Percentiles rank a stretch among this genome's conserved stretches.
Evolutionary conservation across 2,113 vertebrate species (phyloP).

Genomic region (Cyanoderma ruficeps): DNA sequence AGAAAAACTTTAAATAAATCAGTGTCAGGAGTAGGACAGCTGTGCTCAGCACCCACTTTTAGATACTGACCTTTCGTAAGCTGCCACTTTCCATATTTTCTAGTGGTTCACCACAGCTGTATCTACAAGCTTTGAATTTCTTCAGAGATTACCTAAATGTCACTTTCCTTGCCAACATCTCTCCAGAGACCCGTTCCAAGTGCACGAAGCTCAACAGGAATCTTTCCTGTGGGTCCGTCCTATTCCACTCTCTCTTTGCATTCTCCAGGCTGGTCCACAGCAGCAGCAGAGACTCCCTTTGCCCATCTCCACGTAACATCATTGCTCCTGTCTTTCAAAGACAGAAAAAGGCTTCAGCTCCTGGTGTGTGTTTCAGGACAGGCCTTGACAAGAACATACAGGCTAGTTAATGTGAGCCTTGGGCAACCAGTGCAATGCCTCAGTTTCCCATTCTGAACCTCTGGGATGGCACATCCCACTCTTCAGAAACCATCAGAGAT

Average conservation of each 20-base stretch:
- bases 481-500: neutral
- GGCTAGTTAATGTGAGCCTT: neutral
- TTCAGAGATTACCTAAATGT: neutral
- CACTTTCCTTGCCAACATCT: neutral
- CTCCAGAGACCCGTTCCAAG: neutral
- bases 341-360: neutral
- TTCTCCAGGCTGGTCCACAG: neutral
- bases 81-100: neutral
- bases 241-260: neutral
- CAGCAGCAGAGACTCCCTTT: neutral
- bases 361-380: neutral
- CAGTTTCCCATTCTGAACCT: neutral
- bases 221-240: neutral
- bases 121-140: neutral
- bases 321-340: neutral
- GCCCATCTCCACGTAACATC: rapidly evolving
- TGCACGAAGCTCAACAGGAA: neutral
- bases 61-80: neutral
- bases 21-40: neutral
- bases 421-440: neutral
- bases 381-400: neutral
- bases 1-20: neutral
- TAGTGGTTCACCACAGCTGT: neutral
- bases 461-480: neutral
- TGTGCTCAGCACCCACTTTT: neutral